Base-by-base conservation (phyloP, 1,140 invertebrate genomes). In the Drosophila pseudoobscura region DNA sequence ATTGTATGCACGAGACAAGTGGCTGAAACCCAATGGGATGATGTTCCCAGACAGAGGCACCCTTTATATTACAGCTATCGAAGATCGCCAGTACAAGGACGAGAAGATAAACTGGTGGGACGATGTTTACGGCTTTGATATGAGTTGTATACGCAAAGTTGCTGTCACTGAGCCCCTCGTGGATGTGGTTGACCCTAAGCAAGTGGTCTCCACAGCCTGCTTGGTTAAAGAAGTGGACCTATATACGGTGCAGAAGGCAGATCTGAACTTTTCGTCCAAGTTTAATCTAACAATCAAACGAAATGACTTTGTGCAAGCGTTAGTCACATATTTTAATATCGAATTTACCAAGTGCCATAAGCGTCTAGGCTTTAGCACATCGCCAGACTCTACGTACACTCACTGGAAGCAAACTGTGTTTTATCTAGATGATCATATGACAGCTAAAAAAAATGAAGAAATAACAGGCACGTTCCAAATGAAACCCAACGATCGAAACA, bases 101-200 rank as follows among this genome's bases (percentile, higher is more conserved):
- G 99, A 99, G 85, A 99, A 99, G 92, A 99, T 99, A 68, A 99
- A 99, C 92, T 99, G 99, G 98, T 99, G 99, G 99, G 98, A 99
- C 82, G 97, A 98, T 94, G 99, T 99, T 0, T 99, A 99, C 91
- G 99, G 99, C 43, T 99, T 99, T 92, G 97, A 99, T 91, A 99
- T 99, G 99, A 98, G 97, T 87, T 98, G 97, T 70, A 99, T 99
- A 89, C 94, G 98, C 43, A 97, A 99, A 92, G 97, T 99, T 35
- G 99, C 99, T 6, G 99, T 99, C 62, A 97, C 96, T 50, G 99
- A 99, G 92, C 99, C 99, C 0, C 93, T 99, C 2, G 99, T 99
- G 0, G 99, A 99, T 93, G 97, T 99, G 50, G 99, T 99, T 3
- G 98, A 99, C 93, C 96, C 97, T 1, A 99, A 99, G 91, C 98